Evolutionary conservation across 2,888 invertebrate species (phyloP).

Genomic region (Drosophila neoperkinsi): DNA sequence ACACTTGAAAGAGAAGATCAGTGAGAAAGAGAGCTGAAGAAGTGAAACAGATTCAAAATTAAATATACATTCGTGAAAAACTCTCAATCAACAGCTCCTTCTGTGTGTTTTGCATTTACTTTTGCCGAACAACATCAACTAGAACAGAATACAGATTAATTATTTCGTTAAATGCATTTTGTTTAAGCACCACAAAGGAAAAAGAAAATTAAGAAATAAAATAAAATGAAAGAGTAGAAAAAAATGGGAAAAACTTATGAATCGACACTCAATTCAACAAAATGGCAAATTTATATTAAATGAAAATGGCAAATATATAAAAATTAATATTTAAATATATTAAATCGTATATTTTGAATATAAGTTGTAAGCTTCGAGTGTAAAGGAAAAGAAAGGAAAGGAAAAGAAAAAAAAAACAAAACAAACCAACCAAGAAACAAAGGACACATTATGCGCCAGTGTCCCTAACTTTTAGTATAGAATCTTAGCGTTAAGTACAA

Average conservation of each 20-base stretch:
- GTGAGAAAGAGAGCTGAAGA: not conserved
- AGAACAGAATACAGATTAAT: constrained; percentile 17
- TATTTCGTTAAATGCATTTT: constrained; percentile 43
- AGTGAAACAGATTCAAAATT: not conserved
- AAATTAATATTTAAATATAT: constrained; percentile 57
- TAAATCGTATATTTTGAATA: constrained; percentile 58
- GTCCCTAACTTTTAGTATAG: constrained; percentile 75
- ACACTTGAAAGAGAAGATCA: constrained; percentile 3
- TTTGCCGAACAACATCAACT: constrained; percentile 29
- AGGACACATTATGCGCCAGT: constrained; percentile 62
- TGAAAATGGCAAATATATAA: constrained; percentile 53
- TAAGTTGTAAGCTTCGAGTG: constrained; percentile 57
- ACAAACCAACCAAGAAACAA: constrained; percentile 41
- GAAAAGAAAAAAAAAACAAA: constrained; percentile 35
- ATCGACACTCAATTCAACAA: constrained; percentile 61
- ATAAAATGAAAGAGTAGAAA: not conserved
- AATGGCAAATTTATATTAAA: constrained; percentile 67
- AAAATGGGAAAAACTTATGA: constrained; percentile 28
- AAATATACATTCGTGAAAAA: not conserved
- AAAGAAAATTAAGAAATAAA: not conserved
- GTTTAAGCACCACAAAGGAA: constrained; percentile 8
- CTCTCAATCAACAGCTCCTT: constrained; percentile 12
- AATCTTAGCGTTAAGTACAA: constrained; percentile 41
- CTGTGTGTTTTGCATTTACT: constrained; percentile 48
- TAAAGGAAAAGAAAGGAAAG: constrained; percentile 28